A percentile compares a stretch with the other conserved stretches of the same genome.
These are phyloP conservation scores for Euphonia xanthogaster DNA, from an alignment of 2,797 vertebrate species.

Conservation along the genomic window DNA sequence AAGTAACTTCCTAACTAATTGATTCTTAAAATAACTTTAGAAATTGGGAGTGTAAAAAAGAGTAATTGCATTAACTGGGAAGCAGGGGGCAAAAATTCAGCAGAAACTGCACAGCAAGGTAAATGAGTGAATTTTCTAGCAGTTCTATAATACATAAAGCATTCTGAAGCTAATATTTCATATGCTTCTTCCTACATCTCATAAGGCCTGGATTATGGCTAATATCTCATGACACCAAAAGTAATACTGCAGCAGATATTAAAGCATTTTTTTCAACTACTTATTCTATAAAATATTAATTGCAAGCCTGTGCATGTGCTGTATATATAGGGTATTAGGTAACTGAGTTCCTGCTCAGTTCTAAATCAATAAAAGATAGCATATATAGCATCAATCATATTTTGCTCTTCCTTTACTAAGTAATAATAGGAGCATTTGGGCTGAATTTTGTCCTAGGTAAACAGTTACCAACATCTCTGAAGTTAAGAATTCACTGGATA, in stretches of 20 bases:
- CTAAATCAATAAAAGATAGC: slow-evolving; percentile 85
- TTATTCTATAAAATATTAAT: slow-evolving; percentile 90
- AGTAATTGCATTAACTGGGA: background rate
- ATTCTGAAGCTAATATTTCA: slow-evolving; percentile 71
- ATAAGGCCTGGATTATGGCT: slow-evolving; percentile 72
- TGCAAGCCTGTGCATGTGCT: slow-evolving; percentile 72
- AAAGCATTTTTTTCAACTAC: slow-evolving; percentile 82
- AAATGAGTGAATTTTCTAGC: slow-evolving; percentile 46
- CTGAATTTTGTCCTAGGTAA: slow-evolving; percentile 37
- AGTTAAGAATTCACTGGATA: background rate
- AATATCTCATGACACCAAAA: slow-evolving; percentile 80
- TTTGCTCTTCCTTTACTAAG: slow-evolving; percentile 65
- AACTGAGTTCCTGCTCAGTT: slow-evolving; percentile 78
- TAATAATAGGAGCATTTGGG: slow-evolving; percentile 40
- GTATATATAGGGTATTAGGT: slow-evolving; percentile 78
- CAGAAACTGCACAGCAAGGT: slow-evolving; percentile 14
- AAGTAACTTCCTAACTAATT: background rate
- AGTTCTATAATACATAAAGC: slow-evolving; percentile 70
- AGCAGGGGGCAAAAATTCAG: background rate
- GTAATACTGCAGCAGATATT: slow-evolving; percentile 81
- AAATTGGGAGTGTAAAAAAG: background rate
- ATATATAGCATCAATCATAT: slow-evolving; percentile 77
- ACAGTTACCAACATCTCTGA: background rate
- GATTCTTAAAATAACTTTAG: slow-evolving; percentile 4
- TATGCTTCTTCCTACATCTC: slow-evolving; percentile 70